phyloP scores from a whole-genome alignment of 1,140 invertebrate genomes.

The Ditylenchus dipsaci region DNA sequence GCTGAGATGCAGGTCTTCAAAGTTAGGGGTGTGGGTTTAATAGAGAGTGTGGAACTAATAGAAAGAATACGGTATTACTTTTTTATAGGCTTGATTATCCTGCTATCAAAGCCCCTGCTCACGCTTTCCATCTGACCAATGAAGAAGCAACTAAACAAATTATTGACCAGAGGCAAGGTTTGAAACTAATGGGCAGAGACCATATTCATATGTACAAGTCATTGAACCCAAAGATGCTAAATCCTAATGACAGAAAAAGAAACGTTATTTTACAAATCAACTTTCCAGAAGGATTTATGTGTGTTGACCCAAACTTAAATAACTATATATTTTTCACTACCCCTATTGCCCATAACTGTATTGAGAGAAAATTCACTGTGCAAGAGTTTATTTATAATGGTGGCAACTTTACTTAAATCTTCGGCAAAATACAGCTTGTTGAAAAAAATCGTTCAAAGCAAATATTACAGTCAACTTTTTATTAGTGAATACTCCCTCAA shows the following conservation, averaged over 20 bases:
- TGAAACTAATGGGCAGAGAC: slow-evolving; percentile 3
- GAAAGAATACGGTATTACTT: not conserved
- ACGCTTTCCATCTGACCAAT: not conserved
- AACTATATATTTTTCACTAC: not conserved
- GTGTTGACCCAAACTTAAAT: not conserved
- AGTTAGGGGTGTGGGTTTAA: no score
- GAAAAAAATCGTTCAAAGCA: no score
- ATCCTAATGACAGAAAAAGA: not conserved
- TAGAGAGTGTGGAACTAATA: no score
- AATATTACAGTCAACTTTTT: no score
- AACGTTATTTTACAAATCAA: slow-evolving; percentile 1
- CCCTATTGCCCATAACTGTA: not conserved
- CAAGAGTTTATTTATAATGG: not conserved
- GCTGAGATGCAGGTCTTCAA: no score
- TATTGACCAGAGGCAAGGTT: not conserved
- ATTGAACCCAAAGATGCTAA: not conserved
- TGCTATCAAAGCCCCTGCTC: not conserved
- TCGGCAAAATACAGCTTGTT: no score
- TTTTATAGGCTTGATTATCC: not conserved
- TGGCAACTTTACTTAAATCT: no score
- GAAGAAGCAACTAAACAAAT: not conserved
- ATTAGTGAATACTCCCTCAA: no score
- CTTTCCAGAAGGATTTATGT: slow-evolving; percentile 4
- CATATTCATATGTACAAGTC: slow-evolving; percentile 6
- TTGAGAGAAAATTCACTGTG: slow-evolving; percentile 3